Base-by-base conservation (phyloP, 1,140 invertebrate genomes). In the Pseudomyrmex dendroicus region DNA sequence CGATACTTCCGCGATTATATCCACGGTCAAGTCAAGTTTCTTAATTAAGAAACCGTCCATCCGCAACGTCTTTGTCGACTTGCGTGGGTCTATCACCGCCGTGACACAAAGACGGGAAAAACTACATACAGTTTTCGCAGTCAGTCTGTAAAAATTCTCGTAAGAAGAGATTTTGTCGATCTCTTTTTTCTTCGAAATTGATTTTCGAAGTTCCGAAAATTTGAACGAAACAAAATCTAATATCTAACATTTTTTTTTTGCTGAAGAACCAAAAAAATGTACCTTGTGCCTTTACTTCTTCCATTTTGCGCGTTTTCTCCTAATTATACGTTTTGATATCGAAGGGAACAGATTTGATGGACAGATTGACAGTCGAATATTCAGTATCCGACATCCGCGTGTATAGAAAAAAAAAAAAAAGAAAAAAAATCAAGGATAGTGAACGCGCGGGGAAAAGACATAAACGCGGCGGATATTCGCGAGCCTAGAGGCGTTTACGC, bases 11-110 rank as follows among this genome's bases (percentile, higher is more conserved):
- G 20, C 20, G 35, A 35, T 61, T 63, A 50, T 59, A 80, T 70
- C 64, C 50, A 83, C 57, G 77, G 82, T 66, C 68, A 86, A 89
- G 80, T 90, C 83, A 89, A 90, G 83, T 89, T 91, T 89, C 87
- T 90, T 90, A 90, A 90, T 90, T 88, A 90, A 88, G 85, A 63
- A 87, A 76, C 68, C 78, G 67, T 77, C 57, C 56, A 54, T 72
- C 70, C 46, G 12, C 13, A 68, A 48, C 52, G 20, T 70, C 44
- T 70, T 70, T 8, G 52, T 70, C 54, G 54, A 25, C 54, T 80
- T 80, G n/a, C 22, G 44, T 68, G 50, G 5, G 35, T 48, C 20
- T 70, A 1, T 80, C 64, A 80, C 15, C 13, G 48, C 10, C 35
- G 35, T 9, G 8, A 66, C 48, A 64, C n/a, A 25, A 9, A 35